A percentile compares a stretch with the other conserved stretches of the same genome.
Evolutionary conservation across 2,888 invertebrate species (phyloP).

Genomic region (Omphaloscelis lunosa): DNA sequence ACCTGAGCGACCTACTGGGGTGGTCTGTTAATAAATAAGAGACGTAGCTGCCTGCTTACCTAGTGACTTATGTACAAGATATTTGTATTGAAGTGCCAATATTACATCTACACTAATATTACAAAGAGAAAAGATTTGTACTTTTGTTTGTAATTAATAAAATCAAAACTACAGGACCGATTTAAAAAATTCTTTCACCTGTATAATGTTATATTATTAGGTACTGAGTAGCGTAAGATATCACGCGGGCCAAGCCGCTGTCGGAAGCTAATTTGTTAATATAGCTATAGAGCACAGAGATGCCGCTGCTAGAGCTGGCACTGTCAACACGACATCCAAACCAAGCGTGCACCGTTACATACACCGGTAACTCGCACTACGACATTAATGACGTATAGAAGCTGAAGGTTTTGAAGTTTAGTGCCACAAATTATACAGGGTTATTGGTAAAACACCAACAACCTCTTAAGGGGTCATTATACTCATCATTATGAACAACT

Average conservation of each 20-base stretch:
- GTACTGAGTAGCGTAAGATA: too few relatives aligned
- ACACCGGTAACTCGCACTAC: not conserved
- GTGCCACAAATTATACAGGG: not conserved
- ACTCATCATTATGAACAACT: too few relatives aligned
- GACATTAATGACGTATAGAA: not conserved
- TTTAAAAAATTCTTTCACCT: too few relatives aligned
- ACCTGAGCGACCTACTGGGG: too few relatives aligned
- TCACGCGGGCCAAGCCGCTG: too few relatives aligned
- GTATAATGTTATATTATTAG: too few relatives aligned
- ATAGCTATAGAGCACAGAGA: not conserved
- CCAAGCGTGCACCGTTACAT: not conserved
- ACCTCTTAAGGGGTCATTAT: too few relatives aligned
- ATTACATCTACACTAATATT: not conserved
- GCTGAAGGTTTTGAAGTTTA: not conserved
- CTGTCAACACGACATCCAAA: not conserved
- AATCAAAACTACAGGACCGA: too few relatives aligned
- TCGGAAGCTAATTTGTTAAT: too few relatives aligned
- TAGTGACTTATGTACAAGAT: constrained; percentile 20
- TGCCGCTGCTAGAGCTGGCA: not conserved
- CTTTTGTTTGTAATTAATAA: too few relatives aligned
- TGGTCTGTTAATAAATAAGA: not conserved
- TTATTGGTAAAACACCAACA: too few relatives aligned
- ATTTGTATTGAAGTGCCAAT: constrained; percentile 34
- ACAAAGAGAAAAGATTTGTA: too few relatives aligned
- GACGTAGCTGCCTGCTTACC: constrained; percentile 38